phyloP scores from a whole-genome alignment of 2,113 vertebrate species.

The Hippocampus guttulatus region DNA sequence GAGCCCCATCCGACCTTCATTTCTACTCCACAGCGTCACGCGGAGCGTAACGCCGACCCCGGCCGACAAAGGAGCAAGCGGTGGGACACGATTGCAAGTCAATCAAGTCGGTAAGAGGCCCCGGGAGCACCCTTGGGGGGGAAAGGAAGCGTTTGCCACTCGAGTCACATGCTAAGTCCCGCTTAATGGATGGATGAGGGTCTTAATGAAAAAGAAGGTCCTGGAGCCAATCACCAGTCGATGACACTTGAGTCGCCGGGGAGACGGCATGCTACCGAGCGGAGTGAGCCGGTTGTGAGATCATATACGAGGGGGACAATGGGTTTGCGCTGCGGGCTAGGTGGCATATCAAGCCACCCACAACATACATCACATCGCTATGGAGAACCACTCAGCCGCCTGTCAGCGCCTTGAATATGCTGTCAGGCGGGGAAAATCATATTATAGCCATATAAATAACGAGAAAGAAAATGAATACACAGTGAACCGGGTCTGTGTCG shows the following conservation, averaged over 20 bases:
- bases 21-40: not conserved
- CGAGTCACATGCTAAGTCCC: not conserved
- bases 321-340: too few species aligned
- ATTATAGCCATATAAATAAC: not conserved
- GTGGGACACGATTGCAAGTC: not conserved
- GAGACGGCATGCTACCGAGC: constrained; percentile 16
- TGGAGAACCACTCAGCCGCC: not conserved
- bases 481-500: not conserved
- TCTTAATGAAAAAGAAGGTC: not conserved
- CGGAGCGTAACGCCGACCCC: not conserved
- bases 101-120: not conserved
- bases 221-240: not conserved
- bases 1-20: not conserved
- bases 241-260: constrained; percentile 26
- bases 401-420: not conserved
- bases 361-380: constrained; percentile 7
- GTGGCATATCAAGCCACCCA: constrained; percentile 3
- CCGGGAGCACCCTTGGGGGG: not conserved
- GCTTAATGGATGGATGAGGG: not conserved
- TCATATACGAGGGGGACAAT: too few species aligned
- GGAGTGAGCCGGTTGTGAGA: not conserved
- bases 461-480: not conserved
- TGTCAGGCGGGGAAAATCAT: not conserved
- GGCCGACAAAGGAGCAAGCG: not conserved
- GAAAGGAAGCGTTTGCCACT: not conserved